Percentiles rank a stretch among this genome's conserved stretches.
phyloP scores from a whole-genome alignment of 2,113 vertebrate species.

The Actenoides hombroni region DNA sequence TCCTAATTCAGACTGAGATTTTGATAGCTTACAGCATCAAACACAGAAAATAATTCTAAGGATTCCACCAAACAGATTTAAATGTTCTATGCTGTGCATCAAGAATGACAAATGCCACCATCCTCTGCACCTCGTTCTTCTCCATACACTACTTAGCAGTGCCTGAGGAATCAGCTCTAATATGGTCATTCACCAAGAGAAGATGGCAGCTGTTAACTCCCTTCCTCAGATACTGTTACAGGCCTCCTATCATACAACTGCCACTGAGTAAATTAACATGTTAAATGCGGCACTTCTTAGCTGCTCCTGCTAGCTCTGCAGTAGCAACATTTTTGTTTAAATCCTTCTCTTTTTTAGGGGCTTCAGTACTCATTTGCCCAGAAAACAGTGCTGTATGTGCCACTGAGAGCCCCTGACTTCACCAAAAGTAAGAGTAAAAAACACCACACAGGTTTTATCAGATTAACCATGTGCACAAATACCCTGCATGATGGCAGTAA shows the following conservation, averaged over 20 bases:
- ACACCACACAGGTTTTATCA: background rate
- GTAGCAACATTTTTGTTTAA: background rate
- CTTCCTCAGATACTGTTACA: background rate
- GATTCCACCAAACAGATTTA: background rate
- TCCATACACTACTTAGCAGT: background rate
- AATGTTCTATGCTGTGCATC: background rate
- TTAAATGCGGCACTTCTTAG: background rate
- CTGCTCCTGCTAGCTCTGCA: background rate
- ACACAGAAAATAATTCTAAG: background rate
- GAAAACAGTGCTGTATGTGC: background rate
- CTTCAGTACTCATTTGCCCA: background rate
- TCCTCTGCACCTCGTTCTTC: background rate
- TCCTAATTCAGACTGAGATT: background rate
- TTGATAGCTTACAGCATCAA: background rate
- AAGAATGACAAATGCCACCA: background rate
- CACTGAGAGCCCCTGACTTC: background rate
- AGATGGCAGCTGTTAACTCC: constrained; percentile 20
- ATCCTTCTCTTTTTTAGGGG: background rate
- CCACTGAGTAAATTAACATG: background rate
- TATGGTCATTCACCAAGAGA: background rate
- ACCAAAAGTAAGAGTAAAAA: background rate
- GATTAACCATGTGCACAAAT: background rate
- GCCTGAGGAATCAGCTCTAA: constrained; percentile 2
- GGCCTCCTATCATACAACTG: background rate
- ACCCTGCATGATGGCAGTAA: background rate